Base-by-base conservation (phyloP, 2,888 invertebrate species). In the Synergus laeviventris region DNA sequence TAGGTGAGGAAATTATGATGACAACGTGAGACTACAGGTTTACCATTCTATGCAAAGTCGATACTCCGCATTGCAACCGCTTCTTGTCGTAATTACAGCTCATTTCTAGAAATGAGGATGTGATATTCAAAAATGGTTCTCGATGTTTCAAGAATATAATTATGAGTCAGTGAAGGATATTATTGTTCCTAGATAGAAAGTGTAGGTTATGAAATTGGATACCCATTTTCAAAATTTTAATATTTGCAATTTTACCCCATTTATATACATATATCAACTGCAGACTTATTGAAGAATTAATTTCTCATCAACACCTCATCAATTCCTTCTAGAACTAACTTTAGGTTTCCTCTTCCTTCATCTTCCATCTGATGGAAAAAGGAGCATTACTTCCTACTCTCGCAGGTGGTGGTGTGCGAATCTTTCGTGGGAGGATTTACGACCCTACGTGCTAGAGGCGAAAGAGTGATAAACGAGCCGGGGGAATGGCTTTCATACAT, bases 401-500 rank as follows among this genome's bases (percentile, higher is more conserved):
- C 14, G 66, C 45, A 45, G 66, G 66, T 45, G 66, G 45, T 24
- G 21, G 42, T 66, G 24, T 45, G 45, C 45, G 24, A 42, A 66
- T 66, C n/a, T 8, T 66, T 45, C 45, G 24, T 45, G 66, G 45
- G 45, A 66, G 64, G 64, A 64, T 64, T 64, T 64, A 64, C 64
- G 39, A 11, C 81, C 80, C 24, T 59, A 59, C 21, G 14, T 59
- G 59, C 24, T 59, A 76, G 79, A 78, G 81, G 81, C 81, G 79
- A 80, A 76, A 76, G 79, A 83, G 79, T 77, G 70, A 70, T 70
- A 70, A 70, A 70, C 70, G 49, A 76, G 74, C 66, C 60, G 45
- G 66, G 74, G 36, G 54, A 74, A 76, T 77, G 54, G 38, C 62
- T 73, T 64, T 70, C 70, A 75, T 75, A 56, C 56, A 74, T 74